A percentile compares a stretch with the other conserved stretches of the same genome.
These are phyloP conservation scores for Phyllostomus discolor DNA, from an alignment of 2,113 vertebrate species.

Conservation along the genomic window DNA sequence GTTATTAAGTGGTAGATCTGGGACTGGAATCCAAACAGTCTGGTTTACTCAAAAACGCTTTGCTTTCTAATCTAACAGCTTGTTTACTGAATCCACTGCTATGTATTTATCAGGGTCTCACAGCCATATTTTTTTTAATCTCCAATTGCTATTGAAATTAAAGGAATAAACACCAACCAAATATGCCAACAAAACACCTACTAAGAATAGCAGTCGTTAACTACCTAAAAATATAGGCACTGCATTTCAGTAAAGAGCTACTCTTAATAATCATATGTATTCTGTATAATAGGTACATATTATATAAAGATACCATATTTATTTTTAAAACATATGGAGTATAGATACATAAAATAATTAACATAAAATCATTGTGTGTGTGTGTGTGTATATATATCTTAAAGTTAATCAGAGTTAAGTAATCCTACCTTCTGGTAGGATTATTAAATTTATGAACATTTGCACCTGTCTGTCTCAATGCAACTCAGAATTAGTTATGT, in stretches of 20 bases:
- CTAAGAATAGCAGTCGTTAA: neutral
- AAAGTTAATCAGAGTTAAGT: neutral
- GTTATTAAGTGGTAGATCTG: neutral
- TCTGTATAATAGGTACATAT: neutral
- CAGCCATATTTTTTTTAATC: neutral
- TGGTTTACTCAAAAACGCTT: neutral
- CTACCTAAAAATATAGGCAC: neutral
- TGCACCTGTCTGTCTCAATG: neutral
- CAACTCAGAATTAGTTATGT: neutral
- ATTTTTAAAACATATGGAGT: neutral
- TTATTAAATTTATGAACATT: neutral
- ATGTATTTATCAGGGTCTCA: neutral
- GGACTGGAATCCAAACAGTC: neutral
- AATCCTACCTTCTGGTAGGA: neutral
- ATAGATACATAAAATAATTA: neutral
- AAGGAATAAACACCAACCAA: neutral
- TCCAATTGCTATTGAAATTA: neutral
- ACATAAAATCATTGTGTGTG: neutral
- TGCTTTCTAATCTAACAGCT: neutral
- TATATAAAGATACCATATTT: neutral
- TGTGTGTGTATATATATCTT: neutral
- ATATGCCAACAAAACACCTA: neutral
- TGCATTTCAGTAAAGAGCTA: neutral
- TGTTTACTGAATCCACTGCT: neutral
- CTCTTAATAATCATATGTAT: neutral